A percentile compares a stretch with the other conserved stretches of the same genome.
Evolutionary conservation across 2,113 vertebrate genomes (phyloP).

Genomic region (Xerus inauris): DNA sequence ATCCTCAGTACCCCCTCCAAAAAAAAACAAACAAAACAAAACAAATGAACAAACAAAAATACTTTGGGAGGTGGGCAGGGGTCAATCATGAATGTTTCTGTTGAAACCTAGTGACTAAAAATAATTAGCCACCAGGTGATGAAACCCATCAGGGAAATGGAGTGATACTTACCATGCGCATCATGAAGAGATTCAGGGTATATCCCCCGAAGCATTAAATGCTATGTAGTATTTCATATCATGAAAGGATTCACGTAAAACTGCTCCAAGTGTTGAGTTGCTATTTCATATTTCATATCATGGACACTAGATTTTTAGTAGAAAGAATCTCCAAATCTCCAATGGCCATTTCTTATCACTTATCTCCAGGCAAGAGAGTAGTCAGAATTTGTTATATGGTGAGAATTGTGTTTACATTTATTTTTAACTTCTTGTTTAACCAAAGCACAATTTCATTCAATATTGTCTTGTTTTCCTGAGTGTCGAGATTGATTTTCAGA

Average conservation of each 20-base stretch:
- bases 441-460: background rate
- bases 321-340: background rate
- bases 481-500: background rate
- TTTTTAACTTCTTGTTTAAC: background rate
- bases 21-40: no score
- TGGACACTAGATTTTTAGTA: background rate
- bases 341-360: background rate
- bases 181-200: background rate
- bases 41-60: no score
- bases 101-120: background rate
- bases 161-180: background rate
- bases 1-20: no score
- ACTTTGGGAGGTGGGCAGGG: rapidly evolving
- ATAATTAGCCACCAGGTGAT: background rate
- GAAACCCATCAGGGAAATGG: background rate
- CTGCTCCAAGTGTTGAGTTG: background rate
- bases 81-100: background rate
- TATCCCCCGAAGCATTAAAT: background rate
- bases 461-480: background rate
- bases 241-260: background rate
- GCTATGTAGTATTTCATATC: background rate
- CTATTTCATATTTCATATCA: background rate
- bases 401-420: background rate
- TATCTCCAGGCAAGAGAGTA: background rate
- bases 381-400: background rate